Base-by-base conservation (phyloP, 2,797 vertebrate genomes). In the Sphenopsis melanotis region DNA sequence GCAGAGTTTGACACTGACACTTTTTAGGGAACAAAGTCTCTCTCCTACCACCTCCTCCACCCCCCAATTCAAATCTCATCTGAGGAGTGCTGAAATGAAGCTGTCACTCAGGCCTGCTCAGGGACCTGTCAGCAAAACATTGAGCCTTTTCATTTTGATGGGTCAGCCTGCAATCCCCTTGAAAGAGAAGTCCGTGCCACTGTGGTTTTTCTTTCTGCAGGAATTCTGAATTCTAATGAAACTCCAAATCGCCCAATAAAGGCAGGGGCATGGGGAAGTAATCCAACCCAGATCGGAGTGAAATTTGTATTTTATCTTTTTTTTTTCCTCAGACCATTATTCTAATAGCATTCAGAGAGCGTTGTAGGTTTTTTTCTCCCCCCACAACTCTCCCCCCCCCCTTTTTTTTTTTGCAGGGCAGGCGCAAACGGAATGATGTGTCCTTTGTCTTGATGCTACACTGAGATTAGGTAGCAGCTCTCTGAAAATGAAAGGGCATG, bases 71-170 rank as follows among this genome's bases (percentile, higher is more conserved):
- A 97, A 96, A 96, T 97, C 98, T 98, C 97, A 98, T 98, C 97
- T 97, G 97, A 97, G 98, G 98, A 98, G 97, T 95, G 95, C 96
- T 97, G 98, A 98, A 98, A 99, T 98, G 97, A 98, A 98, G 97
- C 98, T 98, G 98, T 98, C 98, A 98, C 96, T 98, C 98, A 98
- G 96, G 93, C 91, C 97, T 97, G 97, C 98, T 97, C 95, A 96
- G 98, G 97, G 98, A 98, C 98, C 98, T 98, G 98, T 98, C 98
- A 98, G 96, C 96, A 96, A 97, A 97, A 97, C 98, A 98, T 95
- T 97, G 98, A 98, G 98, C 97, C 98, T 98, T 98, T 98, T 98
- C 98, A 98, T 98, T 98, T 98, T 98, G 98, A 98, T 97, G 97
- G 98, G 98, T 98, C 98, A 98, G 98, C 96, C 97, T 68, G 96